Percentiles rank a stretch among this genome's conserved stretches.
phyloP scores from a whole-genome alignment of 2,888 invertebrate genomes.

The Glomeris marginata region DNA sequence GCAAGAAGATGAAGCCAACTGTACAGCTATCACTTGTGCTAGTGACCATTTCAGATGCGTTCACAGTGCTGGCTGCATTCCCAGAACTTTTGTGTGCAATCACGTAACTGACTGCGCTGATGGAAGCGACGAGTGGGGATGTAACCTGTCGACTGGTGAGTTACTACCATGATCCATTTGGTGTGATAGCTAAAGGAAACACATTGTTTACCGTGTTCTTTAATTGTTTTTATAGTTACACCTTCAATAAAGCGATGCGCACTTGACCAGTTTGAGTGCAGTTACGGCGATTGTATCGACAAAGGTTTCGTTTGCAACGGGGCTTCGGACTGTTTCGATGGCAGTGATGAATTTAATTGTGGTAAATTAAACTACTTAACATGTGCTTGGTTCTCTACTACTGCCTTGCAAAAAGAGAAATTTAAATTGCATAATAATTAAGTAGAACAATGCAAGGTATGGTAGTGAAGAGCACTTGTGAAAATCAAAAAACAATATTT shows the following conservation, averaged over 20 bases:
- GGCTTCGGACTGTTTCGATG: slow-evolving; percentile 53
- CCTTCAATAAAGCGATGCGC: neutral
- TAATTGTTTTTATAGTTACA: neutral
- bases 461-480: neutral
- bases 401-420: too few relatives aligned
- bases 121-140: slow-evolving; percentile 20
- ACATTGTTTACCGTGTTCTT: neutral
- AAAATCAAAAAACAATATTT: too few relatives aligned
- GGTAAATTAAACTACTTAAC: neutral
- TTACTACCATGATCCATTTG: neutral
- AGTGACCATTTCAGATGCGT: slow-evolving; percentile 42
- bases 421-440: too few relatives aligned
- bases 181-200: too few relatives aligned
- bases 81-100: slow-evolving; percentile 35
- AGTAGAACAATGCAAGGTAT: neutral
- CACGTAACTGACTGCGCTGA: slow-evolving; percentile 20
- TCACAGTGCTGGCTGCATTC: slow-evolving; percentile 46
- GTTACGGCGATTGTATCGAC: slow-evolving; percentile 20
- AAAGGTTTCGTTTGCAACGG: slow-evolving; percentile 42
- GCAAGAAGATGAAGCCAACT: slow-evolving; percentile 47
- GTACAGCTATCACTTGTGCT: slow-evolving; percentile 22
- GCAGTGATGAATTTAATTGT: slow-evolving; percentile 49
- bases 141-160: slow-evolving; percentile 13
- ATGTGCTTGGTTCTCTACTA: neutral
- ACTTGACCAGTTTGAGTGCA: slow-evolving; percentile 18